Evolutionary conservation across 2,888 invertebrate species (phyloP).

Genomic region (Caenorhabditis sp.): DNA sequence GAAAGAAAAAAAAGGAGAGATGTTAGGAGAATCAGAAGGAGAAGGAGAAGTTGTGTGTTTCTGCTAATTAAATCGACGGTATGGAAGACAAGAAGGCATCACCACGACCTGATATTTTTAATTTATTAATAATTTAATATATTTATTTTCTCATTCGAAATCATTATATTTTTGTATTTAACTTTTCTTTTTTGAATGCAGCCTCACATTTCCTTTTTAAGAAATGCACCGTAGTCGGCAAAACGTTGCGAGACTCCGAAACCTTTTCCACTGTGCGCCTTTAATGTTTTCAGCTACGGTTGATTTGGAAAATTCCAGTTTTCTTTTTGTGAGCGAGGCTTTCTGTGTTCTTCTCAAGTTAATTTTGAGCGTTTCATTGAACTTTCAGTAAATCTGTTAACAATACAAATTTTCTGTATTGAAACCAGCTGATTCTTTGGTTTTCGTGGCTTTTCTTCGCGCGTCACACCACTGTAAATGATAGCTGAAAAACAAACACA

Average conservation of each 20-base stretch:
- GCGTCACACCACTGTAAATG: constrained; percentile 23
- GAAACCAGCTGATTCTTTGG: constrained; percentile 10
- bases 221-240: background rate
- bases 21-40: constrained; percentile 6
- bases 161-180: too few relatives aligned
- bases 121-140: background rate
- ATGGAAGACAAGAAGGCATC: constrained; percentile 20
- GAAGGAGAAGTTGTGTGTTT: constrained; percentile 56
- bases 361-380: too few relatives aligned
- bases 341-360: background rate
- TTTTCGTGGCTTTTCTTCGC: constrained; percentile 7
- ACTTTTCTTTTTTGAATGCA: too few relatives aligned
- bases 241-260: background rate
- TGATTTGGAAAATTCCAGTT: constrained; percentile 16
- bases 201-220: background rate
- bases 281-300: background rate
- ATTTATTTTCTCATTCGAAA: too few relatives aligned
- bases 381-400: too few relatives aligned
- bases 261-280: background rate
- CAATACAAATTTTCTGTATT: background rate
- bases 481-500: constrained; percentile 44
- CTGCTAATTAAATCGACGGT: constrained; percentile 45
- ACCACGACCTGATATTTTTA: constrained; percentile 28
- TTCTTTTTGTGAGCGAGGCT: background rate
- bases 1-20: constrained; percentile 9